Evolutionary conservation across 2,888 invertebrate species (phyloP).

Genomic region (Agapetus fuscipes): DNA sequence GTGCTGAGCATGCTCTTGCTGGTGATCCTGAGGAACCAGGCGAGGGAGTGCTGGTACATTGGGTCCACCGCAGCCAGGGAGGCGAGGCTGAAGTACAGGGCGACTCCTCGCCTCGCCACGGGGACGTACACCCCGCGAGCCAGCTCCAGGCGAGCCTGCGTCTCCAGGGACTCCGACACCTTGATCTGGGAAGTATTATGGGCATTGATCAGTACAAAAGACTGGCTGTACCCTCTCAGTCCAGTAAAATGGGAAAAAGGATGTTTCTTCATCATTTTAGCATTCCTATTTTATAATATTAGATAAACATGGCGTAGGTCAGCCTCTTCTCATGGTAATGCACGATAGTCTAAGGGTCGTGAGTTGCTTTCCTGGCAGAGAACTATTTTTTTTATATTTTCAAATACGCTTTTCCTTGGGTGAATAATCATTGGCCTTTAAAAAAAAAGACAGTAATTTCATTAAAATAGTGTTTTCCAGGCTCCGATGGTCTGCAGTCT

Average conservation of each 20-base stretch:
- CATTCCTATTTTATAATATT: too few species aligned
- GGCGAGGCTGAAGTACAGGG: slow-evolving; percentile 72
- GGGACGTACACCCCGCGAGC: slow-evolving; percentile 77
- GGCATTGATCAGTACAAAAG: not conserved
- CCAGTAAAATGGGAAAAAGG: not conserved
- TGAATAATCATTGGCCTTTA: too few species aligned
- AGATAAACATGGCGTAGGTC: too few species aligned
- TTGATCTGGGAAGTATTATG: slow-evolving; percentile 43
- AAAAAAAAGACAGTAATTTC: too few species aligned
- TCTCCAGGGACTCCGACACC: slow-evolving; percentile 74
- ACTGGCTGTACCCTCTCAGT: too few species aligned
- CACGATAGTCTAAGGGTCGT: too few species aligned
- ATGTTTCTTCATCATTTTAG: slow-evolving; percentile 1
- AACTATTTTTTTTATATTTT: too few species aligned
- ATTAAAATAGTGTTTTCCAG: too few species aligned
- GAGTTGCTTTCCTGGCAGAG: too few species aligned
- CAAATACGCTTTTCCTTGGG: too few species aligned
- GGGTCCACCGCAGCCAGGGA: slow-evolving; percentile 78
- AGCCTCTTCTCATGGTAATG: too few species aligned
- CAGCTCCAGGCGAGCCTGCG: slow-evolving; percentile 64
- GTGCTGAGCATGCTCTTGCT: slow-evolving; percentile 61
- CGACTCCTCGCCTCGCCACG: slow-evolving; percentile 73
- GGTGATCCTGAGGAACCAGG: slow-evolving; percentile 80
- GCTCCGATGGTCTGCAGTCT: too few species aligned
- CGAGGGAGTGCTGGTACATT: slow-evolving; percentile 81